Base-by-base conservation (phyloP, 2,888 invertebrate species). In the Hybos culiciformis region DNA sequence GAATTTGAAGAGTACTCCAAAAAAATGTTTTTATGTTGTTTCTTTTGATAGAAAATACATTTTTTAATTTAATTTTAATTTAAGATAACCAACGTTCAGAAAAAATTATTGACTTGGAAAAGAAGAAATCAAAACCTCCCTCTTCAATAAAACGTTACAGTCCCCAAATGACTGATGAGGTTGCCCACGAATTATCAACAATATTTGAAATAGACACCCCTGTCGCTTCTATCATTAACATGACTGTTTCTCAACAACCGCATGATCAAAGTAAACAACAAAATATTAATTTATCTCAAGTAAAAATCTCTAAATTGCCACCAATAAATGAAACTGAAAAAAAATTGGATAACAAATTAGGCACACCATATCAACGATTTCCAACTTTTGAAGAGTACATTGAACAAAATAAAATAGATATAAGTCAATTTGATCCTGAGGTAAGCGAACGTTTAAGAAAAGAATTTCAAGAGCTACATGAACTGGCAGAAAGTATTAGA, bases 131-230 rank as follows among this genome's bases (percentile, higher is more conserved):
- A 3, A 60, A 60, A 6, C 64, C 65, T 3, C 58, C 63, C 2
- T 41, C 44, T 37, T 58, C 63, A 31, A 52, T 65, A 14, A 48
- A 54, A 1, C 58, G 64, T 2, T 63, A 57, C 37, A 66, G 63
- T 48, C 66, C 66, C 2, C 59, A 63, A 34, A 42, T 63, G n/a
- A 50, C 56, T 3, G 60, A 60, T 32, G 58, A 59, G 4, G 34
- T 56, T 31, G 59, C 55, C 0, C 79, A 78, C 53, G 79, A 80
- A 57, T 60, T 80, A 34, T 80, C 80, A 7, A 79, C 79, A 3
- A 80, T 80, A 34, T 62, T 75, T 2, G 80, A 80, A 62, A 74
- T 78, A 4, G 80, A 80, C 50, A 79, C 79, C 1, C 78, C 78
- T 1, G 72, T 71, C 51, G 76, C 78, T 43, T 63, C 69, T n/a